phyloP scores from a whole-genome alignment of 2,113 vertebrate genomes.

The Pleuronectes platessa region DNA sequence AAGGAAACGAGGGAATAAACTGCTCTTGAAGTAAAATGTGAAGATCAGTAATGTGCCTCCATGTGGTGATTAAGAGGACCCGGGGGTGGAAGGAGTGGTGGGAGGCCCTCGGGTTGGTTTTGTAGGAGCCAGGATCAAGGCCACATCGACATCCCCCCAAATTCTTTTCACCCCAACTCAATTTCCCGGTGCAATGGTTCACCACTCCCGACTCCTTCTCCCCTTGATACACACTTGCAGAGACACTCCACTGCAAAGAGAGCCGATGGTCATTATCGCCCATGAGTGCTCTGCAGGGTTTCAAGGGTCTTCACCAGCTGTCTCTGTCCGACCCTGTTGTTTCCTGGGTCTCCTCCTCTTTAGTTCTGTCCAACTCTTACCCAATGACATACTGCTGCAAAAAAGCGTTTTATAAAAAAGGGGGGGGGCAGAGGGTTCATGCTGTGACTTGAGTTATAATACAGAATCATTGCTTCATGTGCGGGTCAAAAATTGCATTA shows the following conservation, averaged over 20 bases:
- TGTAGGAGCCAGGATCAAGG: slow-evolving; percentile 32
- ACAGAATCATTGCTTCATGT: not conserved
- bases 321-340: not conserved
- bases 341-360: not conserved
- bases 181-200: slow-evolving; percentile 26
- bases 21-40: slow-evolving; percentile 32
- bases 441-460: not conserved
- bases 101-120: slow-evolving; percentile 24
- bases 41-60: slow-evolving; percentile 39
- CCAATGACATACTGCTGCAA: too few relatives aligned
- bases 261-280: slow-evolving; percentile 51
- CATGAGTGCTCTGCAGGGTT: slow-evolving; percentile 43
- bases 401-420: not conserved
- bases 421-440: too few relatives aligned
- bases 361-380: not conserved
- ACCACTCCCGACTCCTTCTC: slow-evolving; percentile 11
- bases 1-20: slow-evolving; percentile 29
- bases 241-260: slow-evolving; percentile 38
- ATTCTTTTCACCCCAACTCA: slow-evolving; percentile 10
- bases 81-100: slow-evolving; percentile 1
- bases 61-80: slow-evolving; percentile 43
- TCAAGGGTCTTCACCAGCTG: slow-evolving; percentile 21
- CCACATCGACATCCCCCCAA: slow-evolving; percentile 17
- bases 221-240: slow-evolving; percentile 2
- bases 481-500: not conserved